Evolutionary conservation across 1,140 invertebrate genomes (phyloP).

Genomic region (Listronotus oregonensis): DNA sequence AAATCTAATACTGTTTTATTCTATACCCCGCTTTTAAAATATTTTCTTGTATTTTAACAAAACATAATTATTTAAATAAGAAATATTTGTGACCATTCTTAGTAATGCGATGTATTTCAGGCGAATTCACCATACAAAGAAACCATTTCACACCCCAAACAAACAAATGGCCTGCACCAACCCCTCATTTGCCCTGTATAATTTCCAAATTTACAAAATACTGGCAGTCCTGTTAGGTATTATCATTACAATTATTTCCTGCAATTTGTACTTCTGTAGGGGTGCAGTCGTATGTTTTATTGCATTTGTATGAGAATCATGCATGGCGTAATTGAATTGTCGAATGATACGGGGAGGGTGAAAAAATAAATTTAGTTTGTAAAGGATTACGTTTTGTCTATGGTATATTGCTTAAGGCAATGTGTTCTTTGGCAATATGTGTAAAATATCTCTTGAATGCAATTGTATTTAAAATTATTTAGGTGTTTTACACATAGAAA

Average conservation of each 20-base stretch:
- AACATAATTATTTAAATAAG: too few species aligned
- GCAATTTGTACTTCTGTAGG: constrained; percentile 29
- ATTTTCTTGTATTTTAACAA: too few species aligned
- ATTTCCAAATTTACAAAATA: constrained; percentile 37
- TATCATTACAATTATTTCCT: constrained; percentile 35
- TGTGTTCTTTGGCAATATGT: too few species aligned
- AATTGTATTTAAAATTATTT: too few species aligned
- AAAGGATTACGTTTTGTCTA: not conserved
- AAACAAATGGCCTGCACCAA: constrained; percentile 9
- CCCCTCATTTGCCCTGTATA: constrained; percentile 19
- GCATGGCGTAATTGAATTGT: constrained; percentile 30
- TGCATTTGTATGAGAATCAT: constrained; percentile 30
- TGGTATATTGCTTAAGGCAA: too few species aligned
- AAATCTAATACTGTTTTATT: too few species aligned
- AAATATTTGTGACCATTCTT: too few species aligned
- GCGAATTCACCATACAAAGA: not conserved
- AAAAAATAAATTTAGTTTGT: constrained; percentile 22
- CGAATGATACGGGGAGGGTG: constrained; percentile 19
- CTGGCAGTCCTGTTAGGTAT: constrained; percentile 19
- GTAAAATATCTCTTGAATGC: too few species aligned
- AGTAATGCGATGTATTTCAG: too few species aligned
- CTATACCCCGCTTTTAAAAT: too few species aligned
- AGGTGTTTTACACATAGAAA: too few species aligned
- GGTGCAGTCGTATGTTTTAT: constrained; percentile 30
- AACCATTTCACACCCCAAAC: constrained; percentile 12